Conservation (phyloP, 2,888 invertebrate species). For the Embidobia sp. region DNA sequence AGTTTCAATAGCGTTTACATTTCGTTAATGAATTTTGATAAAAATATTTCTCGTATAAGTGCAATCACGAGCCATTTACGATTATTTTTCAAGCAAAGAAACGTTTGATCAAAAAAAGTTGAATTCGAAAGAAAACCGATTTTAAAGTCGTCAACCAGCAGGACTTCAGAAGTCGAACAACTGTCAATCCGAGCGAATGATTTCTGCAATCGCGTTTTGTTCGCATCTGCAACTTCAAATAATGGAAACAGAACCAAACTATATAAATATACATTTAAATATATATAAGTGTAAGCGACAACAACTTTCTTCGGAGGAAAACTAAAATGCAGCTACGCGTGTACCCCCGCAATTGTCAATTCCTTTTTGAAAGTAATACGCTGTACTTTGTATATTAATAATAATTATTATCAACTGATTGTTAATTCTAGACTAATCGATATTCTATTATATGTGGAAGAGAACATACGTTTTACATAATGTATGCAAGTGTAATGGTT, state of each 20-base stretch:
- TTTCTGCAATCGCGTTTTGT: no score
- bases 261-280: no score
- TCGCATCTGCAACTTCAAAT: neutral
- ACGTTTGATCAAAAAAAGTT: no score
- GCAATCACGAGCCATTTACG: no score
- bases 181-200: no score
- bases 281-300: conserved; percentile 16
- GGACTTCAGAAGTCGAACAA: no score
- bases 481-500: conserved; percentile 71
- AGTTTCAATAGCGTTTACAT: no score
- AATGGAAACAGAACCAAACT: neutral
- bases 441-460: conserved; percentile 67
- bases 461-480: conserved; percentile 70
- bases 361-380: conserved; percentile 81
- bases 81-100: no score
- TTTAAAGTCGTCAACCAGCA: no score
- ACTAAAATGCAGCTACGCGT: conserved; percentile 67
- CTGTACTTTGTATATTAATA: conserved; percentile 74
- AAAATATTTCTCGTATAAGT: no score
- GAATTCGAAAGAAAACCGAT: no score
- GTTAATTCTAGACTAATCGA: conserved; percentile 71
- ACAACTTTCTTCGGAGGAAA: conserved; percentile 47
- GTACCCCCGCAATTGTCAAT: conserved; percentile 79
- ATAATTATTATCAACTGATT: conserved; percentile 68
- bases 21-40: no score